These are phyloP conservation scores for Bombyx mandarina DNA, from an alignment of 1,140 invertebrate species.

Conservation along the genomic window DNA sequence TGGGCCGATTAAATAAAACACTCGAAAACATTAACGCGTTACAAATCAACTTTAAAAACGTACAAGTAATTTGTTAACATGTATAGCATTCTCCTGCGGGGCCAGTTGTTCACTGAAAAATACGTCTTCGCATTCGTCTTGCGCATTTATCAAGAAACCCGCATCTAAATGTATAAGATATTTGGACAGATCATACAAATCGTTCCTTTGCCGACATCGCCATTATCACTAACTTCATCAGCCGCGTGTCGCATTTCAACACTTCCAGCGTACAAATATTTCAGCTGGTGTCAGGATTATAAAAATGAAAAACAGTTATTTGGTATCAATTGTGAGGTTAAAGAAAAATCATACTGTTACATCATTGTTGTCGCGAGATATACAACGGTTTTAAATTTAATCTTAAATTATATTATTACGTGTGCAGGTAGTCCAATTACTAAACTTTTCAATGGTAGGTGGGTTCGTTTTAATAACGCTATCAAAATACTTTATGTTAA, in stretches of 20 bases:
- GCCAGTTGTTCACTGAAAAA: not conserved
- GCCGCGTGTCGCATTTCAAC: constrained; percentile 22
- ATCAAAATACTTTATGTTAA: constrained; percentile 14
- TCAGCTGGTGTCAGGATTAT: constrained; percentile 20
- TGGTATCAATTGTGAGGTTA: not conserved
- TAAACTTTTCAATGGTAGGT: constrained; percentile 3
- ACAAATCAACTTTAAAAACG: constrained; percentile 5
- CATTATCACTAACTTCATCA: constrained; percentile 30
- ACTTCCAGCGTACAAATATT: constrained; percentile 15
- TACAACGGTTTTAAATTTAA: constrained; percentile 10
- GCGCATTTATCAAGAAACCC: constrained; percentile 22
- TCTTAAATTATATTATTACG: no score
- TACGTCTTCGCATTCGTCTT: constrained; percentile 17
- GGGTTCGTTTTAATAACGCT: constrained; percentile 8
- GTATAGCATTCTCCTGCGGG: not conserved
- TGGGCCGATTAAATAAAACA: no score
- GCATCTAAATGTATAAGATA: constrained; percentile 34
- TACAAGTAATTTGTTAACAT: constrained; percentile 6
- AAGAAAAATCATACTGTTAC: no score
- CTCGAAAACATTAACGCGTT: no score
- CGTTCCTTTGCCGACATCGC: constrained; percentile 40
- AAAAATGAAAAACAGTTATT: constrained; percentile 15
- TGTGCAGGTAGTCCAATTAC: no score
- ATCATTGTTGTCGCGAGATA: constrained; percentile 10
- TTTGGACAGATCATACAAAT: constrained; percentile 44